Conservation (phyloP, 2,888 invertebrate genomes). For the Ypsolopha scabrella region DNA sequence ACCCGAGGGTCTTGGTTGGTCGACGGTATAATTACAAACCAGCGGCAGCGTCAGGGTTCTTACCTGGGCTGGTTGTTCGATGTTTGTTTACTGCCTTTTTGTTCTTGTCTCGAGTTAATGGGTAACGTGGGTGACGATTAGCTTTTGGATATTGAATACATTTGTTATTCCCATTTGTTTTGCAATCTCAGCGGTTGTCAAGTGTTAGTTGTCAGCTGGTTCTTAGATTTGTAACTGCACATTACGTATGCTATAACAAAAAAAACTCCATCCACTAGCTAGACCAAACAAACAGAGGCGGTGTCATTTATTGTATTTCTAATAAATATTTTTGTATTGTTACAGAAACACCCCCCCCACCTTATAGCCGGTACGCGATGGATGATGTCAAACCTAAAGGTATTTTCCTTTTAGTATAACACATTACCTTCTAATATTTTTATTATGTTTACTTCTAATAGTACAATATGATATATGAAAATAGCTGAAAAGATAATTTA, state of each 20-base stretch:
- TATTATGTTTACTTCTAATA: no score
- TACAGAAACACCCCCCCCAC: constrained; percentile 88
- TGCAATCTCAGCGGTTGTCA: background rate
- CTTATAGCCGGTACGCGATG: constrained; percentile 82
- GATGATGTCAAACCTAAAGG: constrained; percentile 84
- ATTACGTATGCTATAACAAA: background rate
- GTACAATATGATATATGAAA: no score
- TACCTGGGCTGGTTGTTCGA: constrained; percentile 38
- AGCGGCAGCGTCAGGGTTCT: constrained; percentile 23
- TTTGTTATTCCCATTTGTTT: background rate
- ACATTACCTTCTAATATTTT: no score
- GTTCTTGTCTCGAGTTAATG: constrained; percentile 20
- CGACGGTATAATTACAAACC: constrained; percentile 33
- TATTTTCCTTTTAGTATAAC: constrained; percentile 26
- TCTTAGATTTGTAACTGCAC: background rate
- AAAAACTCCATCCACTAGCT: no score
- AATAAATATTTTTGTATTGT: constrained; percentile 30
- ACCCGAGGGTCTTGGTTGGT: constrained; percentile 19
- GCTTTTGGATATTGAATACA: constrained; percentile 17
- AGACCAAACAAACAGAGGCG: no score
- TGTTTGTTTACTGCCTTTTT: constrained; percentile 40
- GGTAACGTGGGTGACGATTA: constrained; percentile 27
- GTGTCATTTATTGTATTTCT: constrained; percentile 4
- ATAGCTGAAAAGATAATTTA: no score
- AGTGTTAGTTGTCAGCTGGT: background rate